Conservation (phyloP, 2,888 invertebrate species). For the Drosophila picticornis region DNA sequence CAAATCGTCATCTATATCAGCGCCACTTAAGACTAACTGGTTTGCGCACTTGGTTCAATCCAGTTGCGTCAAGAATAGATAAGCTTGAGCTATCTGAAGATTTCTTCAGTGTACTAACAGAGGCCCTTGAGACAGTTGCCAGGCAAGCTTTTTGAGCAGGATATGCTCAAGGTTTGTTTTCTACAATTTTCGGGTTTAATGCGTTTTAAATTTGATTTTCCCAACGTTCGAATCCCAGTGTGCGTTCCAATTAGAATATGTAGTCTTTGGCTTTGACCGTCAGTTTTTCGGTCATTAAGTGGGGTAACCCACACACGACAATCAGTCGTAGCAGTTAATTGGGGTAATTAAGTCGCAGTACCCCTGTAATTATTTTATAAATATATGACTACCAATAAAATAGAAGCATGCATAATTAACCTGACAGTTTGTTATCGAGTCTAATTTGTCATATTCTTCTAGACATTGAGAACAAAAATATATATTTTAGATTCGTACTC, state of each 20-base stretch:
- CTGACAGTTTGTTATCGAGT: background rate
- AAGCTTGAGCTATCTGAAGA: slow-evolving; percentile 24
- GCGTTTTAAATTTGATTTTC: slow-evolving; percentile 48
- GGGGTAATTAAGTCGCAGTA: slow-evolving; percentile 46
- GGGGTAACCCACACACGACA: slow-evolving; percentile 55
- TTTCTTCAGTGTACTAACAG: background rate
- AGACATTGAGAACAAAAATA: background rate
- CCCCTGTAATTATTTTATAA: slow-evolving; percentile 20
- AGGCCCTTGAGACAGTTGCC: slow-evolving; percentile 15
- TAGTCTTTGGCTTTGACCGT: slow-evolving; percentile 50
- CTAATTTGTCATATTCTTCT: slow-evolving; percentile 2
- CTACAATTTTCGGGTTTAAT: slow-evolving; percentile 22
- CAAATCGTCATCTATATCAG: slow-evolving; percentile 5
- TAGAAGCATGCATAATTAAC: background rate
- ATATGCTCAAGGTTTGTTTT: slow-evolving; percentile 46
- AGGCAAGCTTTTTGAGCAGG: slow-evolving; percentile 35
- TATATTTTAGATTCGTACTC: background rate
- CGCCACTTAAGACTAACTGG: slow-evolving; percentile 43
- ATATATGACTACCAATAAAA: background rate
- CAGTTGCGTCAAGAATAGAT: slow-evolving; percentile 61
- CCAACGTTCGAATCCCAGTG: slow-evolving; percentile 32
- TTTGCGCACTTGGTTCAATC: slow-evolving; percentile 54
- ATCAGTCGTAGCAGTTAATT: slow-evolving; percentile 57
- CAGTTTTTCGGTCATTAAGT: slow-evolving; percentile 55
- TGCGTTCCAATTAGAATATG: slow-evolving; percentile 60